Base-by-base conservation (phyloP, 2,888 invertebrate species). In the Catocala sponsa region DNA sequence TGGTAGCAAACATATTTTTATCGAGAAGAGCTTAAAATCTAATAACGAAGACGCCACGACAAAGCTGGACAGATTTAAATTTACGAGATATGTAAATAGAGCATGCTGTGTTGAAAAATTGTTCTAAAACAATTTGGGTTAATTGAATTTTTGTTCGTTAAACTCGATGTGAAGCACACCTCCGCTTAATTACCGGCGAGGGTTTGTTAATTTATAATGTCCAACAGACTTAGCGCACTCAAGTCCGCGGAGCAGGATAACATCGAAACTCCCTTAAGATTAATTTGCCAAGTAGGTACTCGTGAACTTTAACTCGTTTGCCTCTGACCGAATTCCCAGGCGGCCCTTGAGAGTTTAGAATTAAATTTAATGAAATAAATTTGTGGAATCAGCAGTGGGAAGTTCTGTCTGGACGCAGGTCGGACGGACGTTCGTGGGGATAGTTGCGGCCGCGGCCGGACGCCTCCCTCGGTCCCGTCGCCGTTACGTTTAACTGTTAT, bases 281-380 rank as follows among this genome's bases (percentile, higher is more conserved):
- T 94, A 94, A 94, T 94, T 94, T 94, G 89, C 86, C 82, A 85
- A 89, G 91, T 84, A 87, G 79, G 83, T 89, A 87, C 91, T 90
- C 83, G 82, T 85, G 87, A 94, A 94, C 91, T 94, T 93, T 91
- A 92, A 93, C 94, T 92, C 92, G 90, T 92, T 92, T 87, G 91
- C 87, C 85, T 89, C 90, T 89, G 89, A 87, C 92, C 91, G 82
- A 91, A 93, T 91, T 91, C 92, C 89, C 90, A 83, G 82, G 80
- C 83, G 88, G 86, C 85, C 90, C 88, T 89, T 85, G 81, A 81
- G 84, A 91, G 91, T 91, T 91, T 87, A 90, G 87, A 91, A 91
- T 92, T 93, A 90, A 91, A 92, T 92, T 93, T 91, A 93, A 92
- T 92, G 90, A 92, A 93, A 92, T 91, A 91, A 91, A 92, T 92